Evolutionary conservation across 2,888 invertebrate genomes (phyloP).

Genomic region (Lepidocyrtoides sp.): DNA sequence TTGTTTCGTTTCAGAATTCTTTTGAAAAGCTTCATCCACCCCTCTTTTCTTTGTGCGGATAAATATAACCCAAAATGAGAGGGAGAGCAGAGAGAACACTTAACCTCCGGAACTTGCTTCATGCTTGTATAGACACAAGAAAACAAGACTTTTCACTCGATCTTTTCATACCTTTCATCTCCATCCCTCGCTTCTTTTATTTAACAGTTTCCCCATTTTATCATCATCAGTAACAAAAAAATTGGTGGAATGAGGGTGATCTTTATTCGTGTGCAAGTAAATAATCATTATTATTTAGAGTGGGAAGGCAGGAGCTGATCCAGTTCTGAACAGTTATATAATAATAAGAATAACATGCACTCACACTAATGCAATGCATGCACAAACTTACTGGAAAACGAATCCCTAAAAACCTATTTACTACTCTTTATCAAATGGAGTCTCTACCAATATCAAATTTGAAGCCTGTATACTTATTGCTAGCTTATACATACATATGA

Average conservation of each 20-base stretch:
- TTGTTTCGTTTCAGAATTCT: slow-evolving; percentile 67
- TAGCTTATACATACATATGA: too few relatives aligned
- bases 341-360: neutral
- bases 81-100: slow-evolving; percentile 50
- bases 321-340: slow-evolving; percentile 1
- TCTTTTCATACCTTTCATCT: slow-evolving; percentile 61
- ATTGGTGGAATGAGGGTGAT: slow-evolving; percentile 47
- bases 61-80: neutral
- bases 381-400: too few relatives aligned
- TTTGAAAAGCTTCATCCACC: slow-evolving; percentile 51
- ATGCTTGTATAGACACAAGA: slow-evolving; percentile 66
- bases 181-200: slow-evolving; percentile 42
- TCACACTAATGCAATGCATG: neutral
- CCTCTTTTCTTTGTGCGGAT: neutral
- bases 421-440: too few relatives aligned
- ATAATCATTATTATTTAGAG: neutral
- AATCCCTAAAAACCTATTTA: too few relatives aligned
- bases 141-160: slow-evolving; percentile 66
- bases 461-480: neutral
- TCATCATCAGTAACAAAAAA: slow-evolving; percentile 33
- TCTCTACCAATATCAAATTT: too few relatives aligned
- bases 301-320: slow-evolving; percentile 5
- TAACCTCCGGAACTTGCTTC: slow-evolving; percentile 71
- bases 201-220: slow-evolving; percentile 56
- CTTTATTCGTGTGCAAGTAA: slow-evolving; percentile 55